These are phyloP conservation scores for Columba guinea DNA, from an alignment of 2,797 vertebrate genomes.

Conservation along the genomic window DNA sequence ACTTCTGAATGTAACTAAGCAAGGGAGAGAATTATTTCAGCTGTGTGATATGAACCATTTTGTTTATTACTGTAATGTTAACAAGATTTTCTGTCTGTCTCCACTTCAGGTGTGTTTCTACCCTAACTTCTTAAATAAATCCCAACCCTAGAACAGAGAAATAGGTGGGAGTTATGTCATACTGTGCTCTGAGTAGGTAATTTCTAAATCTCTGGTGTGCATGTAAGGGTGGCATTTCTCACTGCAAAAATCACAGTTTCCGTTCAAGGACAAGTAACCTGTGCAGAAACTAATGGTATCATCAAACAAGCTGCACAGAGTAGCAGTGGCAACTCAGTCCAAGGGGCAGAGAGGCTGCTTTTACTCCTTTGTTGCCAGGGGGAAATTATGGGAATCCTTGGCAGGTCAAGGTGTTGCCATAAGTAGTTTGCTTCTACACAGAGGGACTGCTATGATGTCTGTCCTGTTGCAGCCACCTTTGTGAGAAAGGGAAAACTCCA, in stretches of 20 bases:
- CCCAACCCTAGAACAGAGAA: not conserved
- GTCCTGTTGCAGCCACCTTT: not conserved
- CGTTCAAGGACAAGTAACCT: not conserved
- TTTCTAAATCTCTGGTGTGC: not conserved
- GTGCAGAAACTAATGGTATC: not conserved
- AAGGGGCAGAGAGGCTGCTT: not conserved
- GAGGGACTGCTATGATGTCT: not conserved
- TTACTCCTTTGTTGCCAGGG: not conserved
- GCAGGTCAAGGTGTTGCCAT: not conserved
- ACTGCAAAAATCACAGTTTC: not conserved
- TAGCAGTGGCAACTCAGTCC: rapidly evolving
- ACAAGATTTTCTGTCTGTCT: not conserved
- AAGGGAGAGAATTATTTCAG: not conserved
- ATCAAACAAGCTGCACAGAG: not conserved
- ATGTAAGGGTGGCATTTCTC: not conserved
- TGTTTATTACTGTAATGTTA: not conserved
- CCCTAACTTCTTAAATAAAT: not conserved
- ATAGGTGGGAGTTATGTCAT: not conserved
- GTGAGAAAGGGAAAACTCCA: not conserved
- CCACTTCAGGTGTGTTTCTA: not conserved
- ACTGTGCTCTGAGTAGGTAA: not conserved
- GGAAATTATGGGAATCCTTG: not conserved
- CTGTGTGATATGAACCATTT: not conserved
- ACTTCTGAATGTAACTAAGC: not conserved
- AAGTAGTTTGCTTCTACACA: not conserved